Base-by-base conservation (phyloP, 2,888 invertebrate genomes). In the Malachius bipustulatus region DNA sequence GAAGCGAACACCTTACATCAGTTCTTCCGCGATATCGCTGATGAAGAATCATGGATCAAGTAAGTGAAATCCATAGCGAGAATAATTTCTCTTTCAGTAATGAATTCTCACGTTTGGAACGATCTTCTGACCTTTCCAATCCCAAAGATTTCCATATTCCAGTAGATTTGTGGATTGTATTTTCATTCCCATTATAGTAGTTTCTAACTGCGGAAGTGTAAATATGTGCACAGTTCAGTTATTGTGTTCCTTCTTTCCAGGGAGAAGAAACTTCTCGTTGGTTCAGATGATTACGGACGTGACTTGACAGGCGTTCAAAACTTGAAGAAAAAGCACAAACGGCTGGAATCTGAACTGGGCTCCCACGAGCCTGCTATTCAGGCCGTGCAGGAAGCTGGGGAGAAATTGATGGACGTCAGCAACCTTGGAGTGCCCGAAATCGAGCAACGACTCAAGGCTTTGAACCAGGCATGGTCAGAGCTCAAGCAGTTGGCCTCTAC, bases 1-100 rank as follows among this genome's bases (percentile, higher is more conserved):
- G 97, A 98, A 65, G 96, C 97, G 27, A 87, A 94, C 59, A 96
- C 94, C 4, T 73, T 98, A 57, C 97, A 98, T 64, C 97, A 98
- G 67, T 98, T 98, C 82, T 91, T 97, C 77, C 71, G 97, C 35
- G 97, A 98, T 60, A 94, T 98, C 59, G 97, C 97, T 43, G 97
- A 98, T 58, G 97, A 98, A 66, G 97, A 98, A 65, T 91, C 93
- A 4, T 98, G 97, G 97, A 97, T 98, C 62, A 97, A 94, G 81
- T 80, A 41, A 59, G 65, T 43, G 24, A 8, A 10, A 37, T n/a
- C n/a, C n/a, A n/a, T n/a, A n/a, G n/a, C n/a, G n/a, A n/a, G n/a
- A n/a, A n/a, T n/a, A n/a, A n/a, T n/a, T n/a, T n/a, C n/a, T n/a
- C n/a, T n/a, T n/a, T n/a, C n/a, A n/a, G n/a, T n/a, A n/a, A n/a